phyloP scores from a whole-genome alignment of 2,888 invertebrate genomes.

The Eupithecia tripunctaria region DNA sequence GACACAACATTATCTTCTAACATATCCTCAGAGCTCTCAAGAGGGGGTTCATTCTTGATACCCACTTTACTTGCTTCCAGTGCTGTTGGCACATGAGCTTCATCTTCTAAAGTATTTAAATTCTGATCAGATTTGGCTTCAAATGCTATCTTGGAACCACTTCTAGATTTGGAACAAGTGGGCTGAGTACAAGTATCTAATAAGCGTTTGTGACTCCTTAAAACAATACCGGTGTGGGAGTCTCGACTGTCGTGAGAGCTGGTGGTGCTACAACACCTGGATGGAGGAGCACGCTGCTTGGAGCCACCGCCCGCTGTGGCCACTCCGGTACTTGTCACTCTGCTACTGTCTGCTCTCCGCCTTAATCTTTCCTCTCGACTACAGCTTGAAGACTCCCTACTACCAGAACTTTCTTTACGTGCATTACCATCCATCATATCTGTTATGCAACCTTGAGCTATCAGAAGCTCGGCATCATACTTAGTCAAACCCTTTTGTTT shows the following conservation, averaged over 20 bases:
- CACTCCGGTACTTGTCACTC: slow-evolving; percentile 58
- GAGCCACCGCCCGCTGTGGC: slow-evolving; percentile 59
- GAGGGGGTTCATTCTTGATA: slow-evolving; percentile 59
- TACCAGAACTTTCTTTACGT: slow-evolving; percentile 69
- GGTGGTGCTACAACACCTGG: slow-evolving; percentile 76
- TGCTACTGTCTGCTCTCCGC: slow-evolving; percentile 67
- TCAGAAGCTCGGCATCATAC: slow-evolving; percentile 94
- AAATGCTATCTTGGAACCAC: slow-evolving; percentile 56
- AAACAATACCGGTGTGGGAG: slow-evolving; percentile 83
- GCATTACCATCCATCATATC: slow-evolving; percentile 83
- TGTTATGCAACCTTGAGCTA: slow-evolving; percentile 91
- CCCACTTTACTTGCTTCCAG: slow-evolving; percentile 58
- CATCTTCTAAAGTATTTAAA: slow-evolving; percentile 63
- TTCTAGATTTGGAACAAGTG: slow-evolving; percentile 65
- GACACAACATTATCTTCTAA: slow-evolving; percentile 52
- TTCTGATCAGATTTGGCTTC: slow-evolving; percentile 67
- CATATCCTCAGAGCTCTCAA: slow-evolving; percentile 54
- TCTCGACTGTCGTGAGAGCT: slow-evolving; percentile 81
- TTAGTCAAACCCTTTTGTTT: slow-evolving; percentile 94
- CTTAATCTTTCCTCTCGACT: slow-evolving; percentile 73
- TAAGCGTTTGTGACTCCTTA: slow-evolving; percentile 86
- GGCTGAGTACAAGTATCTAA: slow-evolving; percentile 65
- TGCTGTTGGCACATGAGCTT: slow-evolving; percentile 60
- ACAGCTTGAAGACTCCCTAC: slow-evolving; percentile 77
- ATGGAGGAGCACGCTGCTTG: slow-evolving; percentile 64